Percentiles rank a stretch among this genome's conserved stretches.
phyloP scores from a whole-genome alignment of 1,140 invertebrate genomes.

The Drosophila mauritiana region DNA sequence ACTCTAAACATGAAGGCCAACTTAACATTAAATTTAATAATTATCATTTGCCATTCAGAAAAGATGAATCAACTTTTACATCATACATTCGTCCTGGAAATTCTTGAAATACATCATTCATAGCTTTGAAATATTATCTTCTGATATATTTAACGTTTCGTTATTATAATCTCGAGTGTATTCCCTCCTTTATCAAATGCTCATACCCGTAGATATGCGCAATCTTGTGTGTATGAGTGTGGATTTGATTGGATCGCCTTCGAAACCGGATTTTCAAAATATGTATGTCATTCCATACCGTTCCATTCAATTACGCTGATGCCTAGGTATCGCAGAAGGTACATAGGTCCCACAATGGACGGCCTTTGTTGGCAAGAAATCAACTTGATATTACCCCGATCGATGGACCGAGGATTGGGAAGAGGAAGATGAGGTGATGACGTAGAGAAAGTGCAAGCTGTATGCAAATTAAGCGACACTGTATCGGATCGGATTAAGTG shows the following conservation, averaged over 20 bases:
- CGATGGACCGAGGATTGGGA: background rate
- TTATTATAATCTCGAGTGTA: background rate
- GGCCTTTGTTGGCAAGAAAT: slow-evolving; percentile 45
- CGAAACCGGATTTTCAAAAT: slow-evolving; percentile 75
- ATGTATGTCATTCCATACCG: slow-evolving; percentile 54
- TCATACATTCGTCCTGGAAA: too few species aligned
- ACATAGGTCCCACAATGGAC: slow-evolving; percentile 34
- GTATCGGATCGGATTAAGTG: slow-evolving; percentile 3
- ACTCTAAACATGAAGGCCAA: background rate
- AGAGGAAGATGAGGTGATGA: slow-evolving; percentile 17
- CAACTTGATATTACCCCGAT: slow-evolving; percentile 42
- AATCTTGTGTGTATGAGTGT: slow-evolving; percentile 4
- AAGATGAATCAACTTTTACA: too few species aligned
- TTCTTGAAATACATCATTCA: too few species aligned
- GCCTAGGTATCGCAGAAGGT: slow-evolving; percentile 20
- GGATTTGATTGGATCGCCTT: slow-evolving; percentile 69
- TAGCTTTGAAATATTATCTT: background rate
- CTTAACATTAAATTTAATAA: background rate
- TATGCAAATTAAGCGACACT: slow-evolving; percentile 20
- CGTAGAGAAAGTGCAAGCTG: slow-evolving; percentile 37
- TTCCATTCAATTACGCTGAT: slow-evolving; percentile 48
- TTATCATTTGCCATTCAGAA: background rate
- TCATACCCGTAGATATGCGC: slow-evolving; percentile 14
- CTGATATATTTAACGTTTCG: background rate
- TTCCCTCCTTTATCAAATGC: slow-evolving; percentile 34